Percentiles rank a stretch among this genome's conserved stretches.
phyloP scores from a whole-genome alignment of 2,888 invertebrate genomes.

The Parnassius glacialis region DNA sequence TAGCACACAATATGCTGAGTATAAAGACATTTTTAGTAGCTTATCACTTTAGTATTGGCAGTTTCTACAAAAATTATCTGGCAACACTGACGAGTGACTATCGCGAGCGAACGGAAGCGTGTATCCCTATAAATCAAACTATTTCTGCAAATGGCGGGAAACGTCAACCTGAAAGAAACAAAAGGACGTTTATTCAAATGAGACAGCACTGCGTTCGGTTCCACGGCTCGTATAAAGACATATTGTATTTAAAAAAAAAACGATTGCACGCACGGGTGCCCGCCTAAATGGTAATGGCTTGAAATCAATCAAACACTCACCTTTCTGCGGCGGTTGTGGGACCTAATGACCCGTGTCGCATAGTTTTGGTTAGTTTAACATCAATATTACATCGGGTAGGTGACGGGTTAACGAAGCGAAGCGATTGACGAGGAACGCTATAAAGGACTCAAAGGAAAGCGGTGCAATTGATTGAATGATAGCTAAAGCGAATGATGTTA shows the following conservation, averaged over 20 bases:
- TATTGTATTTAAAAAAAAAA: not conserved
- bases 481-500: not conserved
- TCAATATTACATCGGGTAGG: conserved; percentile 46
- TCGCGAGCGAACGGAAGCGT: not conserved
- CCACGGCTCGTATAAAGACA: conserved; percentile 16
- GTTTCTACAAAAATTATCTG: no score
- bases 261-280: conserved; percentile 38
- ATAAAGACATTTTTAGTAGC: no score
- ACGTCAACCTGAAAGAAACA: conserved; percentile 13
- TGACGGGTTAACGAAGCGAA: conserved; percentile 44
- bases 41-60: no score
- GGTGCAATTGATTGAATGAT: conserved; percentile 4
- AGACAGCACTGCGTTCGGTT: conserved; percentile 9
- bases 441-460: conserved; percentile 1
- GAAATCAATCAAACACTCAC: conserved; percentile 64
- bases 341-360: conserved; percentile 58
- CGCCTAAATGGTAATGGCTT: conserved; percentile 46
- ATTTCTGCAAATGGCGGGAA: conserved; percentile 6
- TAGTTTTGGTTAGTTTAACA: conserved; percentile 62
- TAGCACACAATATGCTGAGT: no score
- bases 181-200: conserved; percentile 19
- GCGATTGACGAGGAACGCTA: conserved; percentile 27
- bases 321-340: conserved; percentile 37
- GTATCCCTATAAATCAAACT: not conserved
- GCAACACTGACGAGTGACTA: not conserved